Percentiles rank a stretch among this genome's conserved stretches.
These are phyloP conservation scores for Pelagia noctiluca DNA, from an alignment of 30 jellyfish, hydroid and myxozoan species.

Conservation along the genomic window DNA sequence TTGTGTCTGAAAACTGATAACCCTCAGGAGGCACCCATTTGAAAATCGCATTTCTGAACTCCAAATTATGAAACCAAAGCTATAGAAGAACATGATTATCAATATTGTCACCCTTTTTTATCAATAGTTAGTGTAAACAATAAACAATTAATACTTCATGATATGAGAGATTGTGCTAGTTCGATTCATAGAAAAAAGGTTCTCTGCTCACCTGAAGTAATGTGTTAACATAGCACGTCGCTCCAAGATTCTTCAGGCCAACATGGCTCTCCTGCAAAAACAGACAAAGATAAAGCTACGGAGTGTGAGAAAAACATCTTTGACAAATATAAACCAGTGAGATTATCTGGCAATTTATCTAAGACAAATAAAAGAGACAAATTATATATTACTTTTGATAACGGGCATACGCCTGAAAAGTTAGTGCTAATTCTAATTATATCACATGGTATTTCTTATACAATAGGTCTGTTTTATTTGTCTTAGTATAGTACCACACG, in stretches of 20 bases:
- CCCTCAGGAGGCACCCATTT: conserved; percentile 83
- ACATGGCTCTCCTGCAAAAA: conserved; percentile 82
- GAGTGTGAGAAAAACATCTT: too few relatives aligned
- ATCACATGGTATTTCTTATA: background rate
- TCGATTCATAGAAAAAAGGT: background rate
- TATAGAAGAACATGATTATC: too few relatives aligned
- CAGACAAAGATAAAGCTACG: background rate
- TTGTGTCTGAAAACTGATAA: background rate
- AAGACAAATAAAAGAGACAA: too few relatives aligned
- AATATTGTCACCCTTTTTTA: too few relatives aligned
- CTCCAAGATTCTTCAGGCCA: conserved; percentile 96
- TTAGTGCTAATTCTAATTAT: background rate
- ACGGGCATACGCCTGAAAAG: too few relatives aligned
- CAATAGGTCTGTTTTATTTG: too few relatives aligned
- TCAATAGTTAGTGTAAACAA: too few relatives aligned
- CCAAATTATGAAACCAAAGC: conserved; percentile 91
- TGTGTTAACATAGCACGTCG: conserved; percentile 94
- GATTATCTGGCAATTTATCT: too few relatives aligned
- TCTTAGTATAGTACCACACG: too few relatives aligned
- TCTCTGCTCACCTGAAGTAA: conserved; percentile 74
- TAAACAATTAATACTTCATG: background rate
- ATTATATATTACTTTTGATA: too few relatives aligned
- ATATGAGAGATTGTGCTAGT: too few relatives aligned
- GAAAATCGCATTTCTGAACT: conserved; percentile 78
- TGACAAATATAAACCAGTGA: too few relatives aligned